Evolutionary conservation across 2,113 vertebrate species (phyloP).

Genomic region (Raja brachyura): DNA sequence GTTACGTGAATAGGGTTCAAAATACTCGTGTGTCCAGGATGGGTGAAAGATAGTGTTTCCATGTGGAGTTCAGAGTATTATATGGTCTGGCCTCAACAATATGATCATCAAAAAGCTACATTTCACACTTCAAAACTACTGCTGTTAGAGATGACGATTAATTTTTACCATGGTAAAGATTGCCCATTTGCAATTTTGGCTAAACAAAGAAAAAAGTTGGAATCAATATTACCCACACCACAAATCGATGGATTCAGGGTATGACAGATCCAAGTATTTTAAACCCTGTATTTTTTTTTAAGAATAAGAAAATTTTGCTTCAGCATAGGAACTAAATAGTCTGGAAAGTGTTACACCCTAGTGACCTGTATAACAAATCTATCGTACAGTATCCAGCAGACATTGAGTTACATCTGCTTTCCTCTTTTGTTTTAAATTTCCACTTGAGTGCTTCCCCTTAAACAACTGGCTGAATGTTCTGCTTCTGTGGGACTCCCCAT

Average conservation of each 20-base stretch:
- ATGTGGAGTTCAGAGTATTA: constrained; percentile 4
- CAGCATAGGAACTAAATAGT: constrained; percentile 35
- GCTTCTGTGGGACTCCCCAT: constrained; percentile 47
- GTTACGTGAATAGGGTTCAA: constrained; percentile 50
- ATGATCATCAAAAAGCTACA: constrained; percentile 29
- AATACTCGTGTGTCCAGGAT: constrained; percentile 44
- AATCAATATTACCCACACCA: constrained; percentile 27
- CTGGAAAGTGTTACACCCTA: constrained; percentile 39
- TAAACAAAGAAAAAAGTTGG: neutral
- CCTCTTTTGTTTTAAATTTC: constrained; percentile 31
- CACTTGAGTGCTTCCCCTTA: constrained; percentile 37
- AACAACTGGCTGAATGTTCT: constrained; percentile 47
- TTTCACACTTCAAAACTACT: constrained; percentile 7
- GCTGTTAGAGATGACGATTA: neutral
- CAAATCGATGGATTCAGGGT: neutral
- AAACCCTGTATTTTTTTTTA: constrained; percentile 32
- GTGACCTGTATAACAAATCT: constrained; percentile 39
- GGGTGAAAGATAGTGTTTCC: neutral
- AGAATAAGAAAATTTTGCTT: constrained; percentile 30
- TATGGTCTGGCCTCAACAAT: neutral
- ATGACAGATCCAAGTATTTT: constrained; percentile 32
- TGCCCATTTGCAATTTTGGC: constrained; percentile 6
- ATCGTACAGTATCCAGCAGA: constrained; percentile 35
- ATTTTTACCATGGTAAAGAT: neutral
- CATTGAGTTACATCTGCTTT: neutral